Evolutionary conservation across 2,888 invertebrate genomes (phyloP).

Genomic region (Lasioglossum figueresi): DNA sequence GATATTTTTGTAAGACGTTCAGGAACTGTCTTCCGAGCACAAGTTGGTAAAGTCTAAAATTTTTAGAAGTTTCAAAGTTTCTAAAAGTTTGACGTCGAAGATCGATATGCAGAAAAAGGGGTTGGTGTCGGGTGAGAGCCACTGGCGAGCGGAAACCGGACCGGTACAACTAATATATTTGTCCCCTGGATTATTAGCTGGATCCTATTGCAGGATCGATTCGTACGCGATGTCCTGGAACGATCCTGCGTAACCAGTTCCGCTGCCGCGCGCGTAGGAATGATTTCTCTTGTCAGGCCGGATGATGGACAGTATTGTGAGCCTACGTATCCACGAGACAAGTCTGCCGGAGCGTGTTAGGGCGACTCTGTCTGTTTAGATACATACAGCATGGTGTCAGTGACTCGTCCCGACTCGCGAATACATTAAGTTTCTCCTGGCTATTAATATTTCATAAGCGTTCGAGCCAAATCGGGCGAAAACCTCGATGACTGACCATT

Average conservation of each 20-base stretch:
- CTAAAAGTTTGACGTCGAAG: background rate
- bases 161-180: constrained; percentile 20
- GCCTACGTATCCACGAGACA: constrained; percentile 32
- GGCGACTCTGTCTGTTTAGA: constrained; percentile 29
- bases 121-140: constrained; percentile 22
- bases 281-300: constrained; percentile 55
- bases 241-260: constrained; percentile 54
- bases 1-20: background rate
- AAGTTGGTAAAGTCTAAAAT: too few relatives aligned
- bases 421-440: constrained; percentile 56
- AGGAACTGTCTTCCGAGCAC: background rate
- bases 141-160: background rate
- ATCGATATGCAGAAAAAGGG: background rate
- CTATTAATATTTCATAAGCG: constrained; percentile 69
- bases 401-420: constrained; percentile 35
- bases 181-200: constrained; percentile 4
- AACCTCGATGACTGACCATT: constrained; percentile 60
- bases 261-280: constrained; percentile 36
- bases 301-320: constrained; percentile 51
- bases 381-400: background rate
- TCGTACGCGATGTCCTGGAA: constrained; percentile 45
- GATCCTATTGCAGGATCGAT: constrained; percentile 23
- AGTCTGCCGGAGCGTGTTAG: constrained; percentile 32
- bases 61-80: too few relatives aligned
- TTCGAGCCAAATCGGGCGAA: constrained; percentile 54